Base-by-base conservation (phyloP, 2,797 vertebrate species). In the Neosalanx taihuensis region DNA sequence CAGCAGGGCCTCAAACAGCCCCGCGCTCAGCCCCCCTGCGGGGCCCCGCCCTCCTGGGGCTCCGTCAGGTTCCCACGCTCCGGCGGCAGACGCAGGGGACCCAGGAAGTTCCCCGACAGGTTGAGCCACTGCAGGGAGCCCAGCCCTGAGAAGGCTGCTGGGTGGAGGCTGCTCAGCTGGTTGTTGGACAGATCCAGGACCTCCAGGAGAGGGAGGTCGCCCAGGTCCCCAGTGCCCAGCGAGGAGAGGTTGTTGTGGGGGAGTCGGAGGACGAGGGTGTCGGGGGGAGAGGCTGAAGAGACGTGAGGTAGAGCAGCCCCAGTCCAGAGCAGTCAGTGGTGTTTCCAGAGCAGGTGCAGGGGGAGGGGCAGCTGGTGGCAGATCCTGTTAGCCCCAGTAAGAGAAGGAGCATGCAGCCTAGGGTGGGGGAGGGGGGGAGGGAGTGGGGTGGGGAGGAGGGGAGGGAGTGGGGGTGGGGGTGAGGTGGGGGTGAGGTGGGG, bases 151-250 rank as follows among this genome's bases (percentile, higher is more conserved):
- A 99, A 97, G 6, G 91, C 90, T 30, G 91, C 86, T 15, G 92
- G 86, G 26, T 79, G 83, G 29, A 98, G 89, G 76, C 88, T 88
- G 83, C 94, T 94, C 72, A 99, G 91, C 80, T 93, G 93, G 85
- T 99, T 99, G 86, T 95, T 94, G 81, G 97, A 99, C 71, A 99
- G 92, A 78, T 99, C 97, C 83, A 99, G 82, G 70, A 93, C 85
- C 86, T 96, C 93, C 53, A 99, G 88, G 72, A 88, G 86, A 72
- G 93, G 94, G 69, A 96, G 89, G 77, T 95, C 95, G 82, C 91
- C 86, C 59, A 96, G 95, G 12, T 92, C 90, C 5, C 85, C 79
- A 33, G 87, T 81, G 0, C 92, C 89, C 73, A 98, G 86, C 49
- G 81, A 85, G 35, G 93, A 95, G 78, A 99, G 91, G 85, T 95